These are phyloP conservation scores for Acanthopagrus latus DNA, from an alignment of 2,797 vertebrate genomes.

Conservation along the genomic window DNA sequence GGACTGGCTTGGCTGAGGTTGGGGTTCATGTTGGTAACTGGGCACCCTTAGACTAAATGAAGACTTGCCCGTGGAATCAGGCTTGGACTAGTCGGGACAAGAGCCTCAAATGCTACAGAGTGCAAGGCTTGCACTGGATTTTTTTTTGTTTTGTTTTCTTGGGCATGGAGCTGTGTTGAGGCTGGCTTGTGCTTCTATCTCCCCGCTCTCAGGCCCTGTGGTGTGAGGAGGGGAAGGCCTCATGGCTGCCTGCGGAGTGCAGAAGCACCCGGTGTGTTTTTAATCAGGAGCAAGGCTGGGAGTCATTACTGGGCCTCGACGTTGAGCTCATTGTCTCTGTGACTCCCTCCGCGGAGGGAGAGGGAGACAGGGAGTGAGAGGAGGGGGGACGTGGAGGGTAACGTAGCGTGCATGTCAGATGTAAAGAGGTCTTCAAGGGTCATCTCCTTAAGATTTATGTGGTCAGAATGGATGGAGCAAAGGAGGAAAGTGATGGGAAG, in stretches of 20 bases:
- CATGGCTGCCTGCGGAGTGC: slow-evolving; percentile 82
- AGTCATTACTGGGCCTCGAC: slow-evolving; percentile 84
- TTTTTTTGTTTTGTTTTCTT: slow-evolving; percentile 39
- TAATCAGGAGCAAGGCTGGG: slow-evolving; percentile 88
- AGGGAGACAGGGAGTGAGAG: slow-evolving; percentile 18
- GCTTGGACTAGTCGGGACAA: slow-evolving; percentile 51
- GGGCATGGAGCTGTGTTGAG: slow-evolving; percentile 43
- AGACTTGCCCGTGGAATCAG: slow-evolving; percentile 51
- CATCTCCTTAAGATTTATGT: slow-evolving; percentile 69
- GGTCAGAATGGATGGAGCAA: slow-evolving; percentile 51
- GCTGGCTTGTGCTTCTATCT: slow-evolving; percentile 53
- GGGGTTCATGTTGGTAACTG: slow-evolving; percentile 55
- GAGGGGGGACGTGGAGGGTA: slow-evolving; percentile 33
- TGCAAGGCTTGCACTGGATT: slow-evolving; percentile 30
- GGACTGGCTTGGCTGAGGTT: slow-evolving; percentile 52
- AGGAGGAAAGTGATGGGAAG: slow-evolving; percentile 44
- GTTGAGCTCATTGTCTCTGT: slow-evolving; percentile 86
- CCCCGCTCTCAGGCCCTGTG: slow-evolving; percentile 51
- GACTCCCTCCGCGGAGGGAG: slow-evolving; percentile 71
- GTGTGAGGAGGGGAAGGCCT: slow-evolving; percentile 70
- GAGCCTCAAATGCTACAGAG: slow-evolving; percentile 45
- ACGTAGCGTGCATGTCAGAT: slow-evolving; percentile 71
- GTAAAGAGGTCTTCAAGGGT: slow-evolving; percentile 74
- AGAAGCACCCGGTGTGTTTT: slow-evolving; percentile 90
- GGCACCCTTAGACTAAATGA: slow-evolving; percentile 57